These are phyloP conservation scores for Trinorchestia longiramus DNA, from an alignment of 1,140 invertebrate species.

Conservation along the genomic window DNA sequence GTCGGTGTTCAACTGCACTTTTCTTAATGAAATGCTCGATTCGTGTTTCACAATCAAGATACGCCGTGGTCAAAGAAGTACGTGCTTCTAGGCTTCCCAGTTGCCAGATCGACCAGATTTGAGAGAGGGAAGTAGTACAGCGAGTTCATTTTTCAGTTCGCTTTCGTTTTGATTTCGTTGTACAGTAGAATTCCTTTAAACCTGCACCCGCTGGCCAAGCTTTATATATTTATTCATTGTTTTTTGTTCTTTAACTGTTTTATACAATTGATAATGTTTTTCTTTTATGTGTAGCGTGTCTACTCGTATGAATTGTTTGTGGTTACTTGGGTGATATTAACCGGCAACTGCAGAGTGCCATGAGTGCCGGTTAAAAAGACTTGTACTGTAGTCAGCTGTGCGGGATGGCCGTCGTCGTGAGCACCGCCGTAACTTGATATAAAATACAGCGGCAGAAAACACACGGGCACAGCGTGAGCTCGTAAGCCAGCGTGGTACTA, in stretches of 20 bases:
- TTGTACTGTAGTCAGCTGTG: neutral
- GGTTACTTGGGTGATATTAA: too few relatives aligned
- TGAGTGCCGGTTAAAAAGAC: too few relatives aligned
- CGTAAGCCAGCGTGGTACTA: neutral
- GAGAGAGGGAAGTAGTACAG: neutral
- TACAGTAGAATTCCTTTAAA: too few relatives aligned
- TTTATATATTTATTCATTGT: too few relatives aligned
- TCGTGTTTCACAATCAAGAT: constrained; percentile 1
- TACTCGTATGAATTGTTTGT: too few relatives aligned
- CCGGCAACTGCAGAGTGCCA: too few relatives aligned
- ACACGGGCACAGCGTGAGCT: neutral
- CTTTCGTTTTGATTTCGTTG: neutral
- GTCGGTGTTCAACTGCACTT: neutral
- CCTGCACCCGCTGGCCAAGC: too few relatives aligned
- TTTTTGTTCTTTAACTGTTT: too few relatives aligned
- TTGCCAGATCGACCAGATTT: neutral
- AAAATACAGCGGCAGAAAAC: neutral
- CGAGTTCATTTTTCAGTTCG: neutral
- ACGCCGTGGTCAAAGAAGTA: neutral
- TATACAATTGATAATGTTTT: too few relatives aligned
- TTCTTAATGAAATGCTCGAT: neutral
- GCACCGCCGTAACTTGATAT: neutral
- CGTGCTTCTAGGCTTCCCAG: neutral
- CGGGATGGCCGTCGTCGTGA: neutral
- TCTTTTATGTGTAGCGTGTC: too few relatives aligned